These are phyloP conservation scores for Equus przewalskii DNA, from an alignment of 2,113 vertebrate genomes.

Conservation along the genomic window DNA sequence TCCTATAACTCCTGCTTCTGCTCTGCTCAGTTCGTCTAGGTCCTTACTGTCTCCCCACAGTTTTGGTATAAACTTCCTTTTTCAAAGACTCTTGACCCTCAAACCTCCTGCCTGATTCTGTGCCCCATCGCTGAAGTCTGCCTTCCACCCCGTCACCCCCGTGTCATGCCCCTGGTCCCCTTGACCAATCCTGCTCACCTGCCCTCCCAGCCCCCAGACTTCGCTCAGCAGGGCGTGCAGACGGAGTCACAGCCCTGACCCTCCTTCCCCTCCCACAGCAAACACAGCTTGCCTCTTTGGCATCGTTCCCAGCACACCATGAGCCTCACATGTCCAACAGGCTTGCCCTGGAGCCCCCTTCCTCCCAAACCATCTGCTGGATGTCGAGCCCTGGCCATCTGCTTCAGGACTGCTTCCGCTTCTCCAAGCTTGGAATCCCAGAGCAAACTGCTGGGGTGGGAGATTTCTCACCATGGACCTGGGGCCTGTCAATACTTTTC, in stretches of 20 bases:
- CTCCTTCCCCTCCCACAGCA: not conserved
- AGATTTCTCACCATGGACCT: not conserved
- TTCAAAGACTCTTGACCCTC: not conserved
- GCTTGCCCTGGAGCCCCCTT: not conserved
- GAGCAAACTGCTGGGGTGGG: not conserved
- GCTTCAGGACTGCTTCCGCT: not conserved
- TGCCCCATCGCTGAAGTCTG: not conserved
- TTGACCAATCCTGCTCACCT: not conserved
- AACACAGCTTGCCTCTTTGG: not conserved
- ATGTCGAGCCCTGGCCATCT: no score
- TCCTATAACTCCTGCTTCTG: not conserved
- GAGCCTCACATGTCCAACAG: not conserved
- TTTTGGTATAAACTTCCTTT: not conserved
- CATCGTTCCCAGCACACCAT: not conserved
- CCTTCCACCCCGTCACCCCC: not conserved
- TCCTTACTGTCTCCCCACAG: not conserved
- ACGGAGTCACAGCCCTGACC: not conserved
- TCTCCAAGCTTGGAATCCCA: not conserved
- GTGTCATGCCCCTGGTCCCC: no score
- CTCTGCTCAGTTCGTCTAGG: not conserved
- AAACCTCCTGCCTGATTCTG: not conserved
- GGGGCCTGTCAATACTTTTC: not conserved
- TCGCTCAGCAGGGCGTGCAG: not conserved
- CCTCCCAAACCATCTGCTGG: not conserved
- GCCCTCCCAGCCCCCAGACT: no score